Conservation (phyloP, 1,140 invertebrate species). For the Cotesia chilonis region DNA sequence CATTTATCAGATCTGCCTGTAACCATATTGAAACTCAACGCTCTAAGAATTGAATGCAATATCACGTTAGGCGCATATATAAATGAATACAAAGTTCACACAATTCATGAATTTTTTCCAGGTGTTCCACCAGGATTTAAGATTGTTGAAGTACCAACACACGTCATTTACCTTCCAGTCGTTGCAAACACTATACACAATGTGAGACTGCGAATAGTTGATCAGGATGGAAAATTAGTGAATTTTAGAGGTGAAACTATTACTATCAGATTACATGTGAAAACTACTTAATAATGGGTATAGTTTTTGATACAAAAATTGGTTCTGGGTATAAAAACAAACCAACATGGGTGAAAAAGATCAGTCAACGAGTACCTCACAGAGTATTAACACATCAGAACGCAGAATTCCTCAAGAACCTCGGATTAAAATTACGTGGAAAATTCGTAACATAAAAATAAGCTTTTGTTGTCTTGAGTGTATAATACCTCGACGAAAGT, state of each 20-base stretch:
- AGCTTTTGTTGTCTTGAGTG: conserved; percentile 34
- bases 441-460: background rate
- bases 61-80: background rate
- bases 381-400: conserved; percentile 10
- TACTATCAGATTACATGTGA: background rate
- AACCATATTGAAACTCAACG: background rate
- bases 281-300: background rate
- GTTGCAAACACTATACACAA: no score
- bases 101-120: background rate
- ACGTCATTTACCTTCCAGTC: conserved; percentile 1
- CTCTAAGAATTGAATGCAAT: background rate
- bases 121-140: conserved; percentile 1
- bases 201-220: background rate
- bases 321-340: background rate
- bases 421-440: conserved; percentile 14
- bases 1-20: no score
- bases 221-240: conserved; percentile 1
- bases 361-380: background rate
- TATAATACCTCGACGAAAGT: background rate
- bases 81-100: background rate
- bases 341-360: background rate
- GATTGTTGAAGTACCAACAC: conserved; percentile 5
- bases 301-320: background rate
- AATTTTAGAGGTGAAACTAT: background rate
- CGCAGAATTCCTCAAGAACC: background rate